Evolutionary conservation across 2,888 invertebrate species (phyloP), one percentile per base, ranked within the genome.

Genomic region (Ectemnius lituratus): DNA sequence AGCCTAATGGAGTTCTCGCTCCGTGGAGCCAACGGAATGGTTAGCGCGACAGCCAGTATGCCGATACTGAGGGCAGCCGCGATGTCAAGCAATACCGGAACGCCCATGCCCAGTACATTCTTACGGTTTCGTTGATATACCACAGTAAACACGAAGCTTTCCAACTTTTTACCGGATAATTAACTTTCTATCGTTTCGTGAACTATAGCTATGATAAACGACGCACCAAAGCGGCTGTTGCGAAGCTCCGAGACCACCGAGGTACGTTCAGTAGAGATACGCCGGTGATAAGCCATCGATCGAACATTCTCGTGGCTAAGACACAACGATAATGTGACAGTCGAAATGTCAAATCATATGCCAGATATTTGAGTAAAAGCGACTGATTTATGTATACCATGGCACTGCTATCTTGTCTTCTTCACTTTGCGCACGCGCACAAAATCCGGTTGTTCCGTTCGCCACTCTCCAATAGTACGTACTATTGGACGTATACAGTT

Each of bases 221-320:
- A 85, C 58, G 73, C 78, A 14, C 75, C 84, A 1, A 85, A 78
- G 62, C 80, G 75, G 56, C 62, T 77, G 18, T 23, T 72, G 5
- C 82, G 79, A 69, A 85, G 81, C 63, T 85, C 82, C 0, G 85
- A 86, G 67, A 77, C 81, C 3, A 76, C 84, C 0, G 86, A 85
- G 83, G 86, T 85, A 78, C 16, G 71, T 73, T 62, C 2, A 61
- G n/a, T 11, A 58, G 14, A 45, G 45, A 6, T 20, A 45, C 47
- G 64, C 27, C n/a, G 58, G n/a, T 28, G 14, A 59, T 28, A 6
- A 8, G 27, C 37, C 37, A 37, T 37, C 37, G 37, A 37, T 37
- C 37, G 37, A 37, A 11, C 37, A 37, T 1, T 6, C 37, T 0
- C 37, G 37, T 37, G 8, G 37, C 37, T 8, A 37, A 37, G 37